Conservation (phyloP, 2,113 vertebrate species). For the Mixornis gularis region DNA sequence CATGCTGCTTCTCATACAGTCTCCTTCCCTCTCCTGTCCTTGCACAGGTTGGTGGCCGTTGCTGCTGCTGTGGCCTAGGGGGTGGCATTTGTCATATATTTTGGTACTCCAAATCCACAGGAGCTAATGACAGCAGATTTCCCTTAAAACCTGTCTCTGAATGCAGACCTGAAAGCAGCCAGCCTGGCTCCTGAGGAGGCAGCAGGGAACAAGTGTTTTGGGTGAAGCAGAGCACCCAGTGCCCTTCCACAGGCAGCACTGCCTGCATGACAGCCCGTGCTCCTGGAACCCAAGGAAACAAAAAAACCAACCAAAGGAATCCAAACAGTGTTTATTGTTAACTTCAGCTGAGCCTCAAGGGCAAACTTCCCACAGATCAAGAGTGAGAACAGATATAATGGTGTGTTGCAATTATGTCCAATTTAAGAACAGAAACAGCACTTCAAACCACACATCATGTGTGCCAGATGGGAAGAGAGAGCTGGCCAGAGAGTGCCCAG, state of each 20-base stretch:
- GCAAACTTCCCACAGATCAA: not conserved
- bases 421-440: not conserved
- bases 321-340: not conserved
- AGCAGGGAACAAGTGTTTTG: fast-evolving
- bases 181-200: not conserved
- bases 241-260: not conserved
- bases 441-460: not conserved
- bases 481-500: not conserved
- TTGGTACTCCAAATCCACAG: not conserved
- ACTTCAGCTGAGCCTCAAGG: not conserved
- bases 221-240: not conserved
- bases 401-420: not conserved
- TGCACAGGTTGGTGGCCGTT: fast-evolving
- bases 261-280: not conserved
- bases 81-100: fast-evolving
- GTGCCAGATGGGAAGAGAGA: not conserved
- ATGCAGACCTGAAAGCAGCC: fast-evolving
- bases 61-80: fast-evolving
- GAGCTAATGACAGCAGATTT: fast-evolving
- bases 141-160: not conserved
- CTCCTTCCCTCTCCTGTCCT: not conserved
- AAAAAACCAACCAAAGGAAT: not conserved
- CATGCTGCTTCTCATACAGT: fast-evolving
- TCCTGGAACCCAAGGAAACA: not conserved
- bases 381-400: not conserved